Evolutionary conservation across 2,888 invertebrate species (phyloP).

Genomic region (Lochmaea crataegi): DNA sequence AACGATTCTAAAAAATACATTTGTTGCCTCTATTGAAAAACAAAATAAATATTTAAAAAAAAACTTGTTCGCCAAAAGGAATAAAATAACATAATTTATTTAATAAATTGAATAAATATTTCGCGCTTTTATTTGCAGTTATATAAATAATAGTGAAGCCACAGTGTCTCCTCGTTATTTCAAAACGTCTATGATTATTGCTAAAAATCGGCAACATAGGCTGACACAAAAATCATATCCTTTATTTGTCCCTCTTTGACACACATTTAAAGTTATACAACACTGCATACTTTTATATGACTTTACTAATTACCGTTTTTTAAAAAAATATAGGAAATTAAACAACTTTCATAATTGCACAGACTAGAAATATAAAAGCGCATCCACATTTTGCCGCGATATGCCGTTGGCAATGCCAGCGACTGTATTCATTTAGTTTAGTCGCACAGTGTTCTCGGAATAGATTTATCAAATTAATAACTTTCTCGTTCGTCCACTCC

Average conservation of each 20-base stretch:
- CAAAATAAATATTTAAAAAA: slow-evolving; percentile 18
- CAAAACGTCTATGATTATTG: slow-evolving; percentile 9
- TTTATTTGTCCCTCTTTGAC: no score
- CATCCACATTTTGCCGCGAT: no score
- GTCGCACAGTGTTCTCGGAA: no score
- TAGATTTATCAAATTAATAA: no score
- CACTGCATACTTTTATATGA: neutral
- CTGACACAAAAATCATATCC: no score
- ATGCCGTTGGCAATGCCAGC: no score
- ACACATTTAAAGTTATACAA: no score
- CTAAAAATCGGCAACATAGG: neutral
- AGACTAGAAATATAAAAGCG: slow-evolving; percentile 61
- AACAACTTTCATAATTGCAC: slow-evolving; percentile 47
- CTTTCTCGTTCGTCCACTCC: no score
- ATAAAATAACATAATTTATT: slow-evolving; percentile 9
- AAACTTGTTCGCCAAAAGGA: neutral
- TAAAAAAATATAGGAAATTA: slow-evolving; percentile 12
- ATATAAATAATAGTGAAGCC: neutral
- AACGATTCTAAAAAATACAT: slow-evolving; percentile 6
- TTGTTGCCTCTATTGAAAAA: slow-evolving; percentile 24
- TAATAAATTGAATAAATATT: slow-evolving; percentile 6
- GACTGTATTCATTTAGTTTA: no score
- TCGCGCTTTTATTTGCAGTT: neutral
- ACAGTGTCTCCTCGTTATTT: neutral
- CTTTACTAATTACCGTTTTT: slow-evolving; percentile 3